Conservation (phyloP, 1,140 invertebrate species). For the Cydia pomonella region DNA sequence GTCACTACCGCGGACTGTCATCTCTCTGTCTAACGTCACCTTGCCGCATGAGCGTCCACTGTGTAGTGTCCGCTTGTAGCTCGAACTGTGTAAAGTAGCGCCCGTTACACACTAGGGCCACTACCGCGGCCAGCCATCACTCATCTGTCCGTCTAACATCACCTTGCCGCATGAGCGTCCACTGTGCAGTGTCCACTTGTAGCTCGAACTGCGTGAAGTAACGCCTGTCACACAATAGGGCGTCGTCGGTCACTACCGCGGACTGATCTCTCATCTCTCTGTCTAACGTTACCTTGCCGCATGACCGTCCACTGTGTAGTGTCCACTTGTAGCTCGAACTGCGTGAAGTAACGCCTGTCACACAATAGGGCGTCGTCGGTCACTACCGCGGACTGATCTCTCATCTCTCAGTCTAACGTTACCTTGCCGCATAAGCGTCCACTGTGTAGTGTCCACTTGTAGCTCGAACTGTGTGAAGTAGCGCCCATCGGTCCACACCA, state of each 20-base stretch:
- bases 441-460: too few relatives aligned
- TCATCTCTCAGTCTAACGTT: too few relatives aligned
- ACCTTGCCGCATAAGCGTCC: too few relatives aligned
- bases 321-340: slow-evolving; percentile 87
- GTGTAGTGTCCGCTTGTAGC: slow-evolving; percentile 84
- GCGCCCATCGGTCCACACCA: too few relatives aligned
- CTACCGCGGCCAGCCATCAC: too few relatives aligned
- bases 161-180: slow-evolving; percentile 86
- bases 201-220: slow-evolving; percentile 93
- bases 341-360: slow-evolving; percentile 96
- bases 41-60: slow-evolving; percentile 88
- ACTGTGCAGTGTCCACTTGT: slow-evolving; percentile 86
- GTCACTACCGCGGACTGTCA: slow-evolving; percentile 39
- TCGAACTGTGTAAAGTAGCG: slow-evolving; percentile 94
- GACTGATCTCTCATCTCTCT: too few relatives aligned
- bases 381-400: slow-evolving; percentile 92
- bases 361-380: slow-evolving; percentile 94
- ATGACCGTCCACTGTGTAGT: slow-evolving; percentile 88
- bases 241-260: slow-evolving; percentile 92
- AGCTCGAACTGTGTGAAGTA: too few relatives aligned
- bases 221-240: slow-evolving; percentile 95
- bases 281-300: slow-evolving; percentile 76
- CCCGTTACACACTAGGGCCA: slow-evolving; percentile 96
- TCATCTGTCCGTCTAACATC: too few relatives aligned
- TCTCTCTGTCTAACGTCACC: slow-evolving; percentile 45